Percentiles rank a stretch among this genome's conserved stretches.
phyloP scores from a whole-genome alignment of 30 jellyfish, hydroid and myxozoan genomes.

The Aurelia aurita region DNA sequence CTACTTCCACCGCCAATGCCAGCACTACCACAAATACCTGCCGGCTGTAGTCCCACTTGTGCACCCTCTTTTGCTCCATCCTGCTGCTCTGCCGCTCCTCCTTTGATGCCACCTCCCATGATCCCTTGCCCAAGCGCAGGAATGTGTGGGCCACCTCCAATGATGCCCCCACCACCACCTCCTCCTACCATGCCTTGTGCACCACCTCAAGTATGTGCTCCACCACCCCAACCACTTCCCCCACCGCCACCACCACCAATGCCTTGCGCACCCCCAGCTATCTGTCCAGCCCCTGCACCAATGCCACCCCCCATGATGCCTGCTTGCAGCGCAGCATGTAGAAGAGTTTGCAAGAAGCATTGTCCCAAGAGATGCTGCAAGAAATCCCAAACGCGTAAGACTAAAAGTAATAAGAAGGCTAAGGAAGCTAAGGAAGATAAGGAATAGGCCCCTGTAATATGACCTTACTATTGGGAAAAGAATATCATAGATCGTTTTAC shows the following conservation, averaged over 20 bases:
- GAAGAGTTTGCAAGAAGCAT: constrained; percentile 53
- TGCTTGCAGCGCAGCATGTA: constrained; percentile 56
- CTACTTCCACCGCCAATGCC: constrained; percentile 77
- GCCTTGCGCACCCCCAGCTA: constrained; percentile 57
- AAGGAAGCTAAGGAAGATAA: constrained; percentile 9
- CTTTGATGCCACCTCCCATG: constrained; percentile 79
- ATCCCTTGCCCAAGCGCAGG: constrained; percentile 74
- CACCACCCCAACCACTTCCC: constrained; percentile 65
- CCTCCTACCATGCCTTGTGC: constrained; percentile 69
- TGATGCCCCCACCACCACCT: constrained; percentile 81
- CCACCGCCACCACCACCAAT: constrained; percentile 66
- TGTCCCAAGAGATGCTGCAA: constrained; percentile 74
- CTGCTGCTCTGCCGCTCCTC: constrained; percentile 76
- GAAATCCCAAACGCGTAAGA: constrained; percentile 17
- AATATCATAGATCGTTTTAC: no score
- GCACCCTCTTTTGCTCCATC: constrained; percentile 74
- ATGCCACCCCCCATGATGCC: constrained; percentile 58
- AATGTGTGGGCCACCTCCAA: constrained; percentile 71
- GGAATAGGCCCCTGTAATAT: no score
- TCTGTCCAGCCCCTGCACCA: constrained; percentile 65
- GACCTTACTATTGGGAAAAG: no score
- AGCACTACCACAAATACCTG: constrained; percentile 63
- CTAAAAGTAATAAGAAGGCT: constrained; percentile 18
- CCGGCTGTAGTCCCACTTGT: constrained; percentile 78
- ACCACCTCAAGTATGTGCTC: constrained; percentile 65